Evolutionary conservation across 2,888 invertebrate species (phyloP).

Genomic region (Drosophila borborema): DNA sequence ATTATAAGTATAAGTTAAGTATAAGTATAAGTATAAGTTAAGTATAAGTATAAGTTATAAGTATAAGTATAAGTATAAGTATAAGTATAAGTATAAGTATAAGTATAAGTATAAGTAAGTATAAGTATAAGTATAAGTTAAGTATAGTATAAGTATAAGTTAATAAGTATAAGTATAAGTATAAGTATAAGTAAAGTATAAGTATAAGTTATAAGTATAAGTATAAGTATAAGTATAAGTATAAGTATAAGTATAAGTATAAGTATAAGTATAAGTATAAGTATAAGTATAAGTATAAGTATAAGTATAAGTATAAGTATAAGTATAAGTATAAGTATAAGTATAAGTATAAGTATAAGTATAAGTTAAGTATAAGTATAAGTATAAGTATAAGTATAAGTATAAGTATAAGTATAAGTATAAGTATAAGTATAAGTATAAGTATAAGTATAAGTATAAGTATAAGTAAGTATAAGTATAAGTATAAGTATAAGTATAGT

Average conservation of each 20-base stretch:
- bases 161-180: not conserved
- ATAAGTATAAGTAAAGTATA: slow-evolving; percentile 4
- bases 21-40: slow-evolving; percentile 4
- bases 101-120: not conserved
- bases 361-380: not conserved
- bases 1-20: not conserved
- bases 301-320: not conserved
- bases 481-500: not conserved
- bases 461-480: not conserved
- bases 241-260: slow-evolving; percentile 5
- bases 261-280: not conserved
- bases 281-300: slow-evolving; percentile 6
- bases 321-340: slow-evolving; percentile 1
- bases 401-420: not conserved
- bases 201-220: not conserved
- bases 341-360: not conserved
- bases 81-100: slow-evolving; percentile 2
- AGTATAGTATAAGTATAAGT: slow-evolving; percentile 6
- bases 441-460: not conserved
- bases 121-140: slow-evolving; percentile 9
- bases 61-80: not conserved
- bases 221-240: not conserved
- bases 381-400: slow-evolving; percentile 5
- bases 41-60: not conserved
- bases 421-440: not conserved